Conservation (phyloP, 2,888 invertebrate genomes). For the Spodoptera picta region DNA sequence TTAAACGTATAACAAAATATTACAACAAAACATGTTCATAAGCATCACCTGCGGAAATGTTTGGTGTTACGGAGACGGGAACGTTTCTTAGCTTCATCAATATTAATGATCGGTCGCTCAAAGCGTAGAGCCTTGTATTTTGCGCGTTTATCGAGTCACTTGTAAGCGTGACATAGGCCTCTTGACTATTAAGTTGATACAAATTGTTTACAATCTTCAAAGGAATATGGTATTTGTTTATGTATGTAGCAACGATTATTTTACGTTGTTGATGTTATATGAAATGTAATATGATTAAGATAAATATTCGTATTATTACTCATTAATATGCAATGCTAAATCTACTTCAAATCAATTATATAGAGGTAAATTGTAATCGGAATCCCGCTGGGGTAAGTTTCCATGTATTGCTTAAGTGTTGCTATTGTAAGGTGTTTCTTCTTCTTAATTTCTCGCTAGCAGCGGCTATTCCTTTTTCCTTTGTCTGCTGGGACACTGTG, state of each 20-base stretch:
- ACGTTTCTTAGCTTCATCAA: conserved; percentile 50
- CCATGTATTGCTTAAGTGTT: too few relatives aligned
- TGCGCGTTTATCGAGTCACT: conserved; percentile 52
- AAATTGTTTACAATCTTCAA: conserved; percentile 58
- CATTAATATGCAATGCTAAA: too few relatives aligned
- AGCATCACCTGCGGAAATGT: conserved; percentile 22
- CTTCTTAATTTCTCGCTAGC: too few relatives aligned
- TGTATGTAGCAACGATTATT: conserved; percentile 7
- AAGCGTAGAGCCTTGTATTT: conserved; percentile 47
- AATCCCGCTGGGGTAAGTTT: too few relatives aligned
- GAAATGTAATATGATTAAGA: too few relatives aligned
- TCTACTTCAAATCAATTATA: too few relatives aligned
- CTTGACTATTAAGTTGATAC: conserved; percentile 46
- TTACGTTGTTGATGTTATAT: not conserved
- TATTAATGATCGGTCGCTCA: conserved; percentile 51
- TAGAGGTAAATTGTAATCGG: too few relatives aligned
- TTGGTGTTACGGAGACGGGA: conserved; percentile 44
- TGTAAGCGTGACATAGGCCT: conserved; percentile 51
- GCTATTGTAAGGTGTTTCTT: too few relatives aligned
- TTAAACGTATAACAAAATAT: not conserved
- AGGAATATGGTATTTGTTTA: conserved; percentile 33
- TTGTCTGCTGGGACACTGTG: too few relatives aligned
- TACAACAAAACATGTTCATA: conserved; percentile 4
- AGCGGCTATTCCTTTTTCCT: too few relatives aligned
- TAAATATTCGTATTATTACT: too few relatives aligned